A percentile compares a stretch with the other conserved stretches of the same genome.
Conservation (phyloP, 2,888 invertebrate species). For the Lordiphosa fenestrarum region DNA sequence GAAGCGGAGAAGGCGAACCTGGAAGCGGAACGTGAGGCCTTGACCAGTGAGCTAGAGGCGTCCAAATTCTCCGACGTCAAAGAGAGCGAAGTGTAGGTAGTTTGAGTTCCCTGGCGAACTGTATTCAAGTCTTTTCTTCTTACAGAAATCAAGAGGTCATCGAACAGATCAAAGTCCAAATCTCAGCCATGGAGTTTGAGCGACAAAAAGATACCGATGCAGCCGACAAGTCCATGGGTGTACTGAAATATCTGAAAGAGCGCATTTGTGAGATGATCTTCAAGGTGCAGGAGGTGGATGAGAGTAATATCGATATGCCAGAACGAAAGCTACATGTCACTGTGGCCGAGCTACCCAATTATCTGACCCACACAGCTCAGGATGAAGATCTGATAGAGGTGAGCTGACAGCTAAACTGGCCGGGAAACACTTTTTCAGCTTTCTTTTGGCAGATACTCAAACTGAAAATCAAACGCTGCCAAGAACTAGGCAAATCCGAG, state of each 20-base stretch:
- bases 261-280: constrained; percentile 80
- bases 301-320: constrained; percentile 71
- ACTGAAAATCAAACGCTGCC: constrained; percentile 75
- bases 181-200: constrained; percentile 81
- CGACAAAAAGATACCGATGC: constrained; percentile 78
- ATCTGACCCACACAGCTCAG: constrained; percentile 69
- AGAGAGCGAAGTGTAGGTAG: constrained; percentile 88
- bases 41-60: constrained; percentile 86
- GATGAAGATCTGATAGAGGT: constrained; percentile 78
- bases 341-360: constrained; percentile 72
- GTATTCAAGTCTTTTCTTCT: background rate
- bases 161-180: constrained; percentile 84
- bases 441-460: constrained; percentile 70
- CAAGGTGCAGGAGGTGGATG: constrained; percentile 80
- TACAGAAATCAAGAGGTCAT: constrained; percentile 87
- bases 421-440: background rate
- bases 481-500: constrained; percentile 65
- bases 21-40: constrained; percentile 85
- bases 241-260: constrained; percentile 77
- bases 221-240: constrained; percentile 73
- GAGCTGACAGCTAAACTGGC: background rate
- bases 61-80: constrained; percentile 90
- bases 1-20: constrained; percentile 88
- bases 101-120: accelerated
- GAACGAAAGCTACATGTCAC: constrained; percentile 63